Base-by-base conservation (phyloP, 2,113 vertebrate species). In the Cettia cetti region DNA sequence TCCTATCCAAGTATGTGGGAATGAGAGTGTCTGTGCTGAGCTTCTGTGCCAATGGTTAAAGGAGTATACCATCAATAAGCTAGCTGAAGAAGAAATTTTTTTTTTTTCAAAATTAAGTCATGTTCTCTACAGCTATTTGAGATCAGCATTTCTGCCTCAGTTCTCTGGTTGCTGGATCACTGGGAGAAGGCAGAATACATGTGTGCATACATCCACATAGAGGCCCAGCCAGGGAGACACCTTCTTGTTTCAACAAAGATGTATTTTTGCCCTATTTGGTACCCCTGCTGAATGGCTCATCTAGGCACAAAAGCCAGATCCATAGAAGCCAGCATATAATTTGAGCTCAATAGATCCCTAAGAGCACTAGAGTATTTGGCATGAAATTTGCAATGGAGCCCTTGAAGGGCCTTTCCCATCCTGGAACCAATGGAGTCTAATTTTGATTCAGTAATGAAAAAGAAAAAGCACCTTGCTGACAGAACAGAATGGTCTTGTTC, bases 41-140 rank as follows among this genome's bases (percentile, higher is more conserved):
- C 91, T 92, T 95, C 93, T 97, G 94, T 97, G 96, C 94, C 96
- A 96, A 85, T 61, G 89, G 93, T 95, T 96, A 93, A 91, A 97
- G 97, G 93, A 97, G 96, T 96, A 97, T 90, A 97, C 92, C 79
- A 77, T 59, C 86, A 64, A 60, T 86, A 59, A 80, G 30, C 21
- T 30, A 82, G 26, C 37, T 86, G 70, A 92, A 78, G 77, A 18
- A 56, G 42, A 94, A 94, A 3, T 37, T 89, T 82, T 74, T 42
- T 33, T 37, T 89, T 82, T 74, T 42, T 33, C 31, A 7, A 44
- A 86, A 89, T 56, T 69, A 88, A 96, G 91, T 63, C 24, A 6
- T 30, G 59, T 65, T 74, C 89, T 84, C 42, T 54, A 10, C 22
- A 88, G 30, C 13, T 64, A 45, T 15, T 52, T 75, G 81, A 49